These are phyloP conservation scores for Gandaritis pyraliata DNA, from an alignment of 2,888 invertebrate species.

Conservation along the genomic window DNA sequence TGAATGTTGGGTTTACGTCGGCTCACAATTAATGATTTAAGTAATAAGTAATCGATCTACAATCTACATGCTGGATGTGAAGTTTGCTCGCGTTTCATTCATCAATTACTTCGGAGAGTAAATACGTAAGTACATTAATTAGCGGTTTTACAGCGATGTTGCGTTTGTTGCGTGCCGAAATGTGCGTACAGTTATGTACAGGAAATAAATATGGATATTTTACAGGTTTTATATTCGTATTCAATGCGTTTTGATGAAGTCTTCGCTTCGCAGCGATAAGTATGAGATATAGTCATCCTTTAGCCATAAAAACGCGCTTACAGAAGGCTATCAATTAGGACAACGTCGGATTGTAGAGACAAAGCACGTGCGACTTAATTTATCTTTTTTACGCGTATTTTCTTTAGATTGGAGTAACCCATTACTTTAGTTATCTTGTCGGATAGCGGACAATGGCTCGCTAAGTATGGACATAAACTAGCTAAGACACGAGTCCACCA, in stretches of 20 bases:
- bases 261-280: constrained; percentile 29
- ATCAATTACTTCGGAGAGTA: constrained; percentile 39
- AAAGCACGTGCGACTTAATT: constrained; percentile 20
- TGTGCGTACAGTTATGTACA: constrained; percentile 32
- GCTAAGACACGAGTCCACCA: constrained; percentile 20
- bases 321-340: constrained; percentile 25
- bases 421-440: constrained; percentile 21
- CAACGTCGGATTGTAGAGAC: constrained; percentile 24
- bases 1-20: constrained; percentile 58
- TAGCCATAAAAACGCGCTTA: constrained; percentile 24
- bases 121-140: constrained; percentile 38
- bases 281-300: constrained; percentile 33
- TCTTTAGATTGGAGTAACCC: constrained; percentile 24
- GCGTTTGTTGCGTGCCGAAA: constrained; percentile 28
- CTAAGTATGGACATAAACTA: constrained; percentile 32
- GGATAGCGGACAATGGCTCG: constrained; percentile 29
- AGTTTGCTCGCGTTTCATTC: constrained; percentile 39
- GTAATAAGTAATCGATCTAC: constrained; percentile 48
- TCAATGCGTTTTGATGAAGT: constrained; percentile 39
- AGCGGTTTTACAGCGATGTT: constrained; percentile 28
- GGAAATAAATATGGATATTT: constrained; percentile 26
- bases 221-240: constrained; percentile 31
- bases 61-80: constrained; percentile 42
- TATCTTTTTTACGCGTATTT: constrained; percentile 32
- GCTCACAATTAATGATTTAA: constrained; percentile 59